phyloP scores from a whole-genome alignment of 2,797 vertebrate genomes.

The Coregonus sp. region DNA sequence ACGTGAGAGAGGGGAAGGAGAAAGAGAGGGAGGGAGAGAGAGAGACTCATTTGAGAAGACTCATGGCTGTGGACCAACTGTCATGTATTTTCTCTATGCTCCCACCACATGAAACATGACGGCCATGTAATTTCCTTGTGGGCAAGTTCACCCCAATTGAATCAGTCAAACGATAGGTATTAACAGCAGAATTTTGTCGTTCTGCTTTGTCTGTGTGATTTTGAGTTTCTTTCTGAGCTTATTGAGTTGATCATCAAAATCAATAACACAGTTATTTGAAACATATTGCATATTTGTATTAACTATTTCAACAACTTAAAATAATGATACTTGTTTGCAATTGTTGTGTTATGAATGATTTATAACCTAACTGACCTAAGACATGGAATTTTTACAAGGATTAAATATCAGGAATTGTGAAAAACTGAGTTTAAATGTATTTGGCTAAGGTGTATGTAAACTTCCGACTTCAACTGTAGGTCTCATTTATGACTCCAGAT shows the following conservation, averaged over 20 bases:
- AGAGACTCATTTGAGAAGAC: conserved; percentile 14
- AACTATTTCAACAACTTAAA: background rate
- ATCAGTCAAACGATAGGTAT: background rate
- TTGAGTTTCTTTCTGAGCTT: background rate
- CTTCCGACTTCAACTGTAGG: conserved; percentile 10
- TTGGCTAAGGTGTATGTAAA: too few species aligned
- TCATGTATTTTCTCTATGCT: background rate
- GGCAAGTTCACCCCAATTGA: background rate
- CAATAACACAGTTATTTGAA: background rate
- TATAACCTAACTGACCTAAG: background rate
- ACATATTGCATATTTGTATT: background rate
- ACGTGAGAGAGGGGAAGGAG: background rate
- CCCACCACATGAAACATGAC: background rate
- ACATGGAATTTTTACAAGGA: too few species aligned
- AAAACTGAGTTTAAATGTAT: too few species aligned
- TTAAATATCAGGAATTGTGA: too few species aligned
- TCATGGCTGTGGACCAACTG: background rate
- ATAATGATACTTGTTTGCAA: background rate
- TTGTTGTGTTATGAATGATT: background rate
- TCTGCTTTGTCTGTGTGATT: background rate
- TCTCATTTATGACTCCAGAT: conserved; percentile 49
- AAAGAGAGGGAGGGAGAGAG: conserved; percentile 20
- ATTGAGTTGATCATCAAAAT: background rate
- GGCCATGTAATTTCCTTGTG: background rate
- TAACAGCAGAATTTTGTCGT: too few species aligned